Percentiles rank a stretch among this genome's conserved stretches.
Conservation (phyloP, 2,888 invertebrate genomes). For the Leuctra nigra region DNA sequence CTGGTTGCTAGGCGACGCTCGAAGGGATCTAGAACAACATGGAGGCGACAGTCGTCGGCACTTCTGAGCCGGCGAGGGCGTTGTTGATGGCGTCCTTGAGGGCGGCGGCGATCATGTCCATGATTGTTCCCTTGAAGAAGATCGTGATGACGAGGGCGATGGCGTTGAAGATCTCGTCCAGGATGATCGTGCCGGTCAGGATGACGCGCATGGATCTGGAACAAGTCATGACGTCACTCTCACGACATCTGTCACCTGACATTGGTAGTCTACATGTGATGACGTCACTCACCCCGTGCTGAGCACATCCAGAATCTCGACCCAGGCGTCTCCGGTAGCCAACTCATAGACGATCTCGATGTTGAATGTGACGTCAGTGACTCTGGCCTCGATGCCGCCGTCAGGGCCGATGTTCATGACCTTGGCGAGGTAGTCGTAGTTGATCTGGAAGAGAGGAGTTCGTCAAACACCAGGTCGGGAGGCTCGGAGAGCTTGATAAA, state of each 20-base stretch:
- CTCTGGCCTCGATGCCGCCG: conserved; percentile 18
- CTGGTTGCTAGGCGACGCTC: no score
- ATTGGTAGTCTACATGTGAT: no score
- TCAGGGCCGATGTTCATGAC: conserved; percentile 22
- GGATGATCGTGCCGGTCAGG: conserved; percentile 5
- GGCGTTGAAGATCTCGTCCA: conserved; percentile 12
- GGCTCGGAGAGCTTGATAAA: no score
- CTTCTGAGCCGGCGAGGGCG: background rate
- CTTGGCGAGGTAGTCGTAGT: conserved; percentile 19
- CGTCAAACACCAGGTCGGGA: no score
- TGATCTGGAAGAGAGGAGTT: conserved; percentile 6
- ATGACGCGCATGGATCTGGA: background rate
- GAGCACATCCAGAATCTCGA: conserved; percentile 10
- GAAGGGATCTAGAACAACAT: no score
- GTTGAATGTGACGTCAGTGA: conserved; percentile 11
- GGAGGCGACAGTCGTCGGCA: background rate
- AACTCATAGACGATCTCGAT: conserved; percentile 5
- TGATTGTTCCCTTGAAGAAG: conserved; percentile 10
- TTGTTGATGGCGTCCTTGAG: background rate
- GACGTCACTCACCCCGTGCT: conserved; percentile 9
- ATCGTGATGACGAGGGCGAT: conserved; percentile 1
- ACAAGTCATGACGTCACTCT: no score
- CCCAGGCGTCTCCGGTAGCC: background rate
- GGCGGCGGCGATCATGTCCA: background rate
- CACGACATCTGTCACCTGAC: no score